phyloP scores from a whole-genome alignment of 2,888 invertebrate genomes.

The Athetis lepigone region DNA sequence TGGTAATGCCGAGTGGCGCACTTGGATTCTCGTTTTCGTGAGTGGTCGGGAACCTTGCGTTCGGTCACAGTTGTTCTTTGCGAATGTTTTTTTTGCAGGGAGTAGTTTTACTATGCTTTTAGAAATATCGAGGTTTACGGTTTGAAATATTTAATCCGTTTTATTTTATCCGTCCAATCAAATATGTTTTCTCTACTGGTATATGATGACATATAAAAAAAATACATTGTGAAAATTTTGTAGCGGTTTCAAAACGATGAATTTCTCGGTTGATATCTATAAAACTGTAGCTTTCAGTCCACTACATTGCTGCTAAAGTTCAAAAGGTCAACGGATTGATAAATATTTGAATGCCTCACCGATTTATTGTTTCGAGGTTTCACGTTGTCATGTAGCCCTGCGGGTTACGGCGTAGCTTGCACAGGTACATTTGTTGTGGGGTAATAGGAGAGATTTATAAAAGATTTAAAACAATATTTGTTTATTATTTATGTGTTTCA shows the following conservation, averaged over 20 bases:
- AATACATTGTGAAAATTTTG: conserved; percentile 36
- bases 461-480: no score
- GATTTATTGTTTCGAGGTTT: conserved; percentile 27
- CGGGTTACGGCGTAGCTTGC: background rate
- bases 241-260: conserved; percentile 35
- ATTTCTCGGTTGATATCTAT: conserved; percentile 12
- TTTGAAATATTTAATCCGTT: conserved; percentile 21
- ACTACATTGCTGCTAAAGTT: conserved; percentile 17
- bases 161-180: conserved; percentile 19
- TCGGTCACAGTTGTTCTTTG: conserved; percentile 41
- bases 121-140: conserved; percentile 13
- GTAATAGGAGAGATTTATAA: no score
- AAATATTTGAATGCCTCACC: conserved; percentile 29
- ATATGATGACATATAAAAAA: conserved; percentile 16
- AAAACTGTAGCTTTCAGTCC: conserved; percentile 22
- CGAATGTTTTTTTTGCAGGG: conserved; percentile 25
- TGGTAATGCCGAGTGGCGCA: conserved; percentile 42
- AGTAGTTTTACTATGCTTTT: conserved; percentile 1
- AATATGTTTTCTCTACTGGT: background rate
- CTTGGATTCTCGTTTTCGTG: conserved; percentile 54
- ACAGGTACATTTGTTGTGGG: no score
- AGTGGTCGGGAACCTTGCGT: conserved; percentile 32
- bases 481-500: no score
- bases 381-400: background rate
- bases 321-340: conserved; percentile 15